These are phyloP conservation scores for Syrmaticus mikado DNA, from an alignment of 2,113 vertebrate species.

Conservation along the genomic window DNA sequence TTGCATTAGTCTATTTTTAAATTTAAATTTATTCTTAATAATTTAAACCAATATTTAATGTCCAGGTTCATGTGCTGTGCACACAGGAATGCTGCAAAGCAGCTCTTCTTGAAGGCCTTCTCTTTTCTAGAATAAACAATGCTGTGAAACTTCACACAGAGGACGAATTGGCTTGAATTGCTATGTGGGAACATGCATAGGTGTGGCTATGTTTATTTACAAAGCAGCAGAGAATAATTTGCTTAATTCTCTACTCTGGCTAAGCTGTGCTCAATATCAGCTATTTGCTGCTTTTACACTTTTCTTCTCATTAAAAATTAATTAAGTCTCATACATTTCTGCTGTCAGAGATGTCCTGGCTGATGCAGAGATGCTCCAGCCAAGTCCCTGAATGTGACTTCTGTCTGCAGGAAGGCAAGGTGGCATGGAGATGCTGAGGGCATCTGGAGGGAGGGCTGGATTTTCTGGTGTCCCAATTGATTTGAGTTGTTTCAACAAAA, in stretches of 20 bases:
- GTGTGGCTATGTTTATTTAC: not conserved
- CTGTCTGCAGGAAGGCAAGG: not conserved
- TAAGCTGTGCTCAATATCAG: not conserved
- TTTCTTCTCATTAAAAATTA: not conserved
- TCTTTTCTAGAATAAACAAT: constrained; percentile 24
- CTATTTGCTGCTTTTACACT: not conserved
- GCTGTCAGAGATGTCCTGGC: not conserved
- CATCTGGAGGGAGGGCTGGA: not conserved
- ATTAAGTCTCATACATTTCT: not conserved
- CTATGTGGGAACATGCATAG: rapidly evolving
- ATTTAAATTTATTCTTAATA: constrained; percentile 51
- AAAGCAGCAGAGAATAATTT: not conserved
- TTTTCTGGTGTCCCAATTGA: not conserved
- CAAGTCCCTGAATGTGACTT: not conserved
- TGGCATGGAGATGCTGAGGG: not conserved
- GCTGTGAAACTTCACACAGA: constrained; percentile 39
- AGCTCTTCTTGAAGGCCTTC: constrained; percentile 1
- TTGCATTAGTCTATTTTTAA: constrained; percentile 24
- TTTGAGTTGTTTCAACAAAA: not conserved
- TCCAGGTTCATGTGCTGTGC: constrained; percentile 54
- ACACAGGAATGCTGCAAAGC: not conserved
- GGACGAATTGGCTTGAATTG: not conserved
- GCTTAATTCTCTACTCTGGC: not conserved
- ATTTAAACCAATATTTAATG: constrained; percentile 28
- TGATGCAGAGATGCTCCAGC: not conserved